Percentiles rank a stretch among this genome's conserved stretches.
These are phyloP conservation scores for Eriosoma lanigerum DNA, from an alignment of 1,140 invertebrate genomes.

Conservation along the genomic window DNA sequence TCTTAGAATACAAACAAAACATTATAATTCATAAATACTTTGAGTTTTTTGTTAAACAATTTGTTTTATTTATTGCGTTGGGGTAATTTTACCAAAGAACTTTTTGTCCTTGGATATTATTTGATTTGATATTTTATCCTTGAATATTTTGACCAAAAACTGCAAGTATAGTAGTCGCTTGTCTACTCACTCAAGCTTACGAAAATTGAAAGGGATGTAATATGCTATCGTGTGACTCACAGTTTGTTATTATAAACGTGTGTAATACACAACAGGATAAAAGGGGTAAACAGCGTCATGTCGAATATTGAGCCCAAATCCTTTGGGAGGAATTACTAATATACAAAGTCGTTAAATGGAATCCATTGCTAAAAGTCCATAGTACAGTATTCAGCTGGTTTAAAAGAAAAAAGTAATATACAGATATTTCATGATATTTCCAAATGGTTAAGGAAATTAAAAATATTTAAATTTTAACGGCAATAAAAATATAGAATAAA, in stretches of 20 bases:
- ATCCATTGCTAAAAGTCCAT: neutral
- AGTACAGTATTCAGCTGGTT: neutral
- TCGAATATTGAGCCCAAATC: neutral
- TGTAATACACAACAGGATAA: neutral
- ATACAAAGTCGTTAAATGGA: conserved; percentile 11
- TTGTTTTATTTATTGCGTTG: too few relatives aligned
- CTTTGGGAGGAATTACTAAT: conserved; percentile 2
- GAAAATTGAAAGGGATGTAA: neutral
- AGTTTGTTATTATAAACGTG: neutral
- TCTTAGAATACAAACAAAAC: too few relatives aligned
- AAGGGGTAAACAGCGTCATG: neutral
- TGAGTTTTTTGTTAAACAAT: too few relatives aligned
- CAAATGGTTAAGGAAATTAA: neutral
- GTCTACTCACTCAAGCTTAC: neutral
- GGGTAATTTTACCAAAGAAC: too few relatives aligned
- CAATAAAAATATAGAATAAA: too few relatives aligned
- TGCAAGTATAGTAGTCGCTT: neutral
- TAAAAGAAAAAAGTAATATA: too few relatives aligned
- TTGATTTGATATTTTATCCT: too few relatives aligned
- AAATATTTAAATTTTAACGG: too few relatives aligned
- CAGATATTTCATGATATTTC: too few relatives aligned
- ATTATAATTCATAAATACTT: too few relatives aligned
- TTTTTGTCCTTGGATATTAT: too few relatives aligned
- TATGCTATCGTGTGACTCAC: neutral
- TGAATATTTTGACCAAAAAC: neutral